Evolutionary conservation across 2,113 vertebrate genomes (phyloP).

Genomic region (Paramisgurnus dabryanus): DNA sequence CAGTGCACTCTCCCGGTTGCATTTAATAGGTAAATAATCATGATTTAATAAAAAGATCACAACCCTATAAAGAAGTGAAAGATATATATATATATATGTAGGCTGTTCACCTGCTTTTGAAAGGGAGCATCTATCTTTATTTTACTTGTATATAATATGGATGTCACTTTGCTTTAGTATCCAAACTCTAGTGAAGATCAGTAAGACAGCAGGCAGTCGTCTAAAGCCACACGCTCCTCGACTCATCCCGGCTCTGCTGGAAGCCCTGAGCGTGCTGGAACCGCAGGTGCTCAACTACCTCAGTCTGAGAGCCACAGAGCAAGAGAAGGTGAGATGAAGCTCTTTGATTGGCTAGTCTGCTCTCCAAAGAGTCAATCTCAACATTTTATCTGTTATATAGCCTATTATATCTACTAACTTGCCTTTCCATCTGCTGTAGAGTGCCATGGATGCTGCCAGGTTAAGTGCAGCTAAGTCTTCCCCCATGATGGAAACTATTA

Average conservation of each 20-base stretch:
- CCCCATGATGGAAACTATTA: conserved; percentile 99
- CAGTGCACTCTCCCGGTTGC: too few species aligned
- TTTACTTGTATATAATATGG: conserved; percentile 6
- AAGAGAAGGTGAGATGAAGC: conserved; percentile 85
- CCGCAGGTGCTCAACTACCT: conserved; percentile 97
- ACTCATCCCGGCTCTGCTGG: conserved; percentile 91
- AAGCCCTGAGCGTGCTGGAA: conserved; percentile 91
- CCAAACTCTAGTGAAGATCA: conserved; percentile 97
- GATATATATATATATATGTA: too few species aligned
- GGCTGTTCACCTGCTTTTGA: neutral
- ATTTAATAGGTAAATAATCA: too few species aligned
- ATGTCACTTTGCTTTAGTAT: conserved; percentile 75
- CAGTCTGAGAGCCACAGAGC: conserved; percentile 93
- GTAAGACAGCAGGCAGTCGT: conserved; percentile 91
- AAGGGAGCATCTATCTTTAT: neutral
- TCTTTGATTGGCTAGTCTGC: neutral
- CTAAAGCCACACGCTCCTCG: conserved; percentile 91
- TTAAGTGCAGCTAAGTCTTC: conserved; percentile 96
- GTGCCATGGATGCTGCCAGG: conserved; percentile 93
- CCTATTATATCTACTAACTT: neutral
- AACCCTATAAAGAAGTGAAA: too few species aligned
- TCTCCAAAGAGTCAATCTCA: neutral
- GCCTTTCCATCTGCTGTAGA: conserved; percentile 65
- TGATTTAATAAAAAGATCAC: too few species aligned
- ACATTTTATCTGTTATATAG: neutral